Percentiles rank a stretch among this genome's conserved stretches.
These are phyloP conservation scores for Fragariocoptes setiger DNA, from an alignment of 1,140 invertebrate genomes.

Conservation along the genomic window DNA sequence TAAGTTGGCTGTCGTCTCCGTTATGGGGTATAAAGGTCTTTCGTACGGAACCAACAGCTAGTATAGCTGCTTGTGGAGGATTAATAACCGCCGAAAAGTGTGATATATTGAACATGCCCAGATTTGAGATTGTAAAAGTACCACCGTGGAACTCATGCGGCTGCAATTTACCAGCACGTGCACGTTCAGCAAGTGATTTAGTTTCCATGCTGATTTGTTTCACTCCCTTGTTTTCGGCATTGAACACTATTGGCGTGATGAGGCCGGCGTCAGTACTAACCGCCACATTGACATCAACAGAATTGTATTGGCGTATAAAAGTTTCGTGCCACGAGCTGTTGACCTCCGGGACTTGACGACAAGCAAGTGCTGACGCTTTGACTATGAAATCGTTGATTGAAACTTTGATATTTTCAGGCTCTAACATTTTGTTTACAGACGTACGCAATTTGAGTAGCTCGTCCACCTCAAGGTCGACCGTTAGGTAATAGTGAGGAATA, in stretches of 20 bases:
- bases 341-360: constrained; percentile 62
- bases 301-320: constrained; percentile 70
- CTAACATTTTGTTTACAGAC: constrained; percentile 35
- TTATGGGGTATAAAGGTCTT: constrained; percentile 20
- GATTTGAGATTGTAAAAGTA: constrained; percentile 60
- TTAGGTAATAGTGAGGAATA: constrained; percentile 90
- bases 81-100: constrained; percentile 33
- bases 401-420: constrained; percentile 48
- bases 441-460: constrained; percentile 34
- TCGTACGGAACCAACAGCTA: constrained; percentile 28
- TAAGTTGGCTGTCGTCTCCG: constrained; percentile 16
- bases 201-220: constrained; percentile 54
- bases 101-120: constrained; percentile 82
- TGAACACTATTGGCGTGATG: constrained; percentile 87
- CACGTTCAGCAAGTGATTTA: constrained; percentile 51
- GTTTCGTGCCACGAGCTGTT: constrained; percentile 83
- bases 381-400: constrained; percentile 93
- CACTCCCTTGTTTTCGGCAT: constrained; percentile 51
- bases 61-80: constrained; percentile 32
- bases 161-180: constrained; percentile 66
- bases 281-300: constrained; percentile 81
- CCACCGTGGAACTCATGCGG: constrained; percentile 81
- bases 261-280: constrained; percentile 79
- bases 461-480: constrained; percentile 55
- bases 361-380: constrained; percentile 68